Evolutionary conservation across 2,797 vertebrate species (phyloP).

Genomic region (Epinephelus awoara): DNA sequence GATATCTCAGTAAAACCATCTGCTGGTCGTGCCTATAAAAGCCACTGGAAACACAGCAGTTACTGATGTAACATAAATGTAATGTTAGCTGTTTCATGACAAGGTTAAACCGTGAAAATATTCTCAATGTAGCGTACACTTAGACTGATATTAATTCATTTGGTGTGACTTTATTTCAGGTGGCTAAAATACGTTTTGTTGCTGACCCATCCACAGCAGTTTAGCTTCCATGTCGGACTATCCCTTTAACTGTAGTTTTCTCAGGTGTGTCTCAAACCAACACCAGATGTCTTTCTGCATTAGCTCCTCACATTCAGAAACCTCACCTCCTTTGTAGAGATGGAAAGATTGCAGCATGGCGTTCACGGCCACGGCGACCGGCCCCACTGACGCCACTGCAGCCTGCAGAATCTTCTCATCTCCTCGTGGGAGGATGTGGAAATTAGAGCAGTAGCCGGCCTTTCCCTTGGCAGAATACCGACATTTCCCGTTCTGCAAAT

Average conservation of each 20-base stretch:
- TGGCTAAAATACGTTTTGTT: too few species aligned
- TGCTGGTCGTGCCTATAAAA: too few species aligned
- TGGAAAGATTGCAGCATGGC: constrained; percentile 81
- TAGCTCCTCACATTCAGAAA: neutral
- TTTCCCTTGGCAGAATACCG: constrained; percentile 76
- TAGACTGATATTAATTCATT: too few species aligned
- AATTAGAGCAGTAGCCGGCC: constrained; percentile 78
- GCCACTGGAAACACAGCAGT: too few species aligned
- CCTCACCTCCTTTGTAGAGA: constrained; percentile 83
- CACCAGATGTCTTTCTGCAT: neutral
- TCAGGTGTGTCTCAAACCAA: neutral
- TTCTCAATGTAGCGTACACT: too few species aligned
- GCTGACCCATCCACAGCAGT: too few species aligned
- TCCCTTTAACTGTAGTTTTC: neutral
- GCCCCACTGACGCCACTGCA: constrained; percentile 79
- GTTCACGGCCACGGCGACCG: constrained; percentile 81
- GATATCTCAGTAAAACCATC: too few species aligned
- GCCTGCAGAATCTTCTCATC: constrained; percentile 78
- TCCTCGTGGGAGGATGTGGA: constrained; percentile 64
- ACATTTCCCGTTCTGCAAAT: constrained; percentile 76
- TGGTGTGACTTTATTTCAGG: too few species aligned
- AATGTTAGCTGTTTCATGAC: too few species aligned
- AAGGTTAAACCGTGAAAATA: too few species aligned
- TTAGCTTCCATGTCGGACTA: too few species aligned
- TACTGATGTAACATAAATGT: too few species aligned